phyloP scores from a whole-genome alignment of 2,797 vertebrate genomes.

The Lycodopsis pacificus region DNA sequence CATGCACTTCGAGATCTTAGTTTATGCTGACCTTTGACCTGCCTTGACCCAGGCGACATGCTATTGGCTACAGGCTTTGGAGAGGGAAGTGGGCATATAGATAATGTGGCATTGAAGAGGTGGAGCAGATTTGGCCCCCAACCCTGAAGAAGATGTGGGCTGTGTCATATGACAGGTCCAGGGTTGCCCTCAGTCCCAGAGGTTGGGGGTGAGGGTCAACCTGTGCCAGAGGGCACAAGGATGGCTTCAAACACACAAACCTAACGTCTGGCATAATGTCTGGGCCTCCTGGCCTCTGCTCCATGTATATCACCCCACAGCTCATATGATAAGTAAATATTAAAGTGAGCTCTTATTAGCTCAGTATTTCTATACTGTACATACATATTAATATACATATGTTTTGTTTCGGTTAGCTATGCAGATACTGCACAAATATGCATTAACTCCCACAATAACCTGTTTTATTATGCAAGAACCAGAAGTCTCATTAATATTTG shows the following conservation, averaged over 20 bases:
- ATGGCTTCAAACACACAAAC: slow-evolving; percentile 74
- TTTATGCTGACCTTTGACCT: slow-evolving; percentile 62
- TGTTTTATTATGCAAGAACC: slow-evolving; percentile 68
- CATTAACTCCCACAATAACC: slow-evolving; percentile 36
- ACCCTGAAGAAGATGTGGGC: slow-evolving; percentile 76
- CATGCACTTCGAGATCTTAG: slow-evolving; percentile 37
- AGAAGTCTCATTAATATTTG: slow-evolving; percentile 78
- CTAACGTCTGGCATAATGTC: slow-evolving; percentile 76
- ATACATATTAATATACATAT: neutral
- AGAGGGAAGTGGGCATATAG: slow-evolving; percentile 31
- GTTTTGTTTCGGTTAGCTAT: slow-evolving; percentile 32
- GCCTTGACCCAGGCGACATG: slow-evolving; percentile 47
- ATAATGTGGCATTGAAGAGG: slow-evolving; percentile 70
- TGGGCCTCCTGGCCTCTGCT: slow-evolving; percentile 65
- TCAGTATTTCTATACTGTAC: slow-evolving; percentile 20
- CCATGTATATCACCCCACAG: slow-evolving; percentile 22
- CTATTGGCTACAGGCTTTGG: slow-evolving; percentile 37
- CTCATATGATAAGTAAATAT: slow-evolving; percentile 19
- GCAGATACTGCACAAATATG: slow-evolving; percentile 37
- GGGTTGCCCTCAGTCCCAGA: slow-evolving; percentile 75
- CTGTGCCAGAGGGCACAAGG: slow-evolving; percentile 63
- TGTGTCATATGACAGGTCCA: slow-evolving; percentile 80
- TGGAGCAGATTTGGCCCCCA: slow-evolving; percentile 77
- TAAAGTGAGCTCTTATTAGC: slow-evolving; percentile 28
- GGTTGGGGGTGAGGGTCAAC: slow-evolving; percentile 65